Evolutionary conservation across 2,113 vertebrate species (phyloP).

Genomic region (Gambusia holbrooki): DNA sequence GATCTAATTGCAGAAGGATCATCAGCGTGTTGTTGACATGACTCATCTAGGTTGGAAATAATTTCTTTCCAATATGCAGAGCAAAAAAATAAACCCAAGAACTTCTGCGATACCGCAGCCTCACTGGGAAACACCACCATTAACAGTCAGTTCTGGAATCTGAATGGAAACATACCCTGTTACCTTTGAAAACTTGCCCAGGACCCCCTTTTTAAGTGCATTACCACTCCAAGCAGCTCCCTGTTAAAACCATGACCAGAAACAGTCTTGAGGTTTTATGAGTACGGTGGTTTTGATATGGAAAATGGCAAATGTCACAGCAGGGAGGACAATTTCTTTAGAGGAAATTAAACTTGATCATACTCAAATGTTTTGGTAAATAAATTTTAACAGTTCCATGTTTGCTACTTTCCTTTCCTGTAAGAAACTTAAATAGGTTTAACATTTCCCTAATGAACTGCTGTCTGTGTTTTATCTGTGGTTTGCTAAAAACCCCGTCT

Average conservation of each 20-base stretch:
- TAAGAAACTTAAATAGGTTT: conserved; percentile 38
- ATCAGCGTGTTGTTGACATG: conserved; percentile 88
- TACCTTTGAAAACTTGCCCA: conserved; percentile 64
- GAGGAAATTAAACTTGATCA: conserved; percentile 63
- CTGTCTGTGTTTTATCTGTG: conserved; percentile 54
- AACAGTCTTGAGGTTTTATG: conserved; percentile 52
- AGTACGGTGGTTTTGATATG: conserved; percentile 61
- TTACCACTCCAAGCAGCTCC: conserved; percentile 42
- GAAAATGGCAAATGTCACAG: conserved; percentile 49
- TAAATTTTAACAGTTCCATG: conserved; percentile 61
- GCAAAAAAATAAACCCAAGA: conserved; percentile 75
- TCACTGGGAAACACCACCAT: conserved; percentile 78
- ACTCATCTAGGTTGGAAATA: conserved; percentile 87
- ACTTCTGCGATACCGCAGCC: conserved; percentile 55
- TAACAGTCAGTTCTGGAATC: conserved; percentile 71
- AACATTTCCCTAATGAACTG: conserved; percentile 39
- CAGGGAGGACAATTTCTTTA: conserved; percentile 23
- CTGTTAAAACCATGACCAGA: conserved; percentile 58
- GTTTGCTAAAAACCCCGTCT: conserved; percentile 42
- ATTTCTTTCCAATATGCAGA: conserved; percentile 86
- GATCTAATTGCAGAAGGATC: conserved; percentile 75
- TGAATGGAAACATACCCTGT: conserved; percentile 70
- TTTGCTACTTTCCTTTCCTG: conserved; percentile 17
- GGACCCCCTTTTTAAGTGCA: conserved; percentile 65
- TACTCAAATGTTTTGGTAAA: conserved; percentile 69